Conservation (phyloP, 2,113 vertebrate species). For the Syrmaticus mikado region DNA sequence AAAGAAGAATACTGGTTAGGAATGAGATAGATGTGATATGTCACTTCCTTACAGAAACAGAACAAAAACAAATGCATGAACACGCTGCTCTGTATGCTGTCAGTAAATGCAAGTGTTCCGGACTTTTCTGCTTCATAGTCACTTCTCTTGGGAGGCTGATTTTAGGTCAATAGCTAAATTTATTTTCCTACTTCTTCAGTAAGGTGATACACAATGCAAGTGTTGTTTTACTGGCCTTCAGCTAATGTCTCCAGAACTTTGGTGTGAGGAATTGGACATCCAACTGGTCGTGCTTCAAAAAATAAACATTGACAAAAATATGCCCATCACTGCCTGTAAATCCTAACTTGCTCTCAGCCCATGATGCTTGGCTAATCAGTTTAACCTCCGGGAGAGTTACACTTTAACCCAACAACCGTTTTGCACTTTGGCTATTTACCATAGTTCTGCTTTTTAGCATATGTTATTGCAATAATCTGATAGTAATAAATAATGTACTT, state of each 20-base stretch:
- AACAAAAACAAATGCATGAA: neutral
- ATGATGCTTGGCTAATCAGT: slow-evolving; percentile 38
- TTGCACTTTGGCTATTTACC: slow-evolving; percentile 19
- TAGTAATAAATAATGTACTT: neutral
- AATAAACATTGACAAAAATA: slow-evolving; percentile 13
- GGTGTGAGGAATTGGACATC: slow-evolving; percentile 54
- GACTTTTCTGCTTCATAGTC: slow-evolving; percentile 5
- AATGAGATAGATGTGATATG: neutral
- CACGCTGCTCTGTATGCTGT: neutral
- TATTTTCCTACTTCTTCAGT: slow-evolving; percentile 63
- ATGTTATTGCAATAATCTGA: neutral
- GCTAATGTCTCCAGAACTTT: slow-evolving; percentile 66
- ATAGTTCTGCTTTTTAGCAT: slow-evolving; percentile 21
- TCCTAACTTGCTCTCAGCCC: slow-evolving; percentile 34
- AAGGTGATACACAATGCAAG: slow-evolving; percentile 59
- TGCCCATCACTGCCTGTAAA: neutral
- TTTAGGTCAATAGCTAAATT: slow-evolving; percentile 37
- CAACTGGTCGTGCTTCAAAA: slow-evolving; percentile 43
- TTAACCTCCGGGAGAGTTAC: slow-evolving; percentile 27
- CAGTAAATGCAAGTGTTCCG: neutral
- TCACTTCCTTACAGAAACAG: no score
- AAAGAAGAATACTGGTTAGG: neutral
- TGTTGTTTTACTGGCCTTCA: slow-evolving; percentile 64
- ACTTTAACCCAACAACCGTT: slow-evolving; percentile 12
- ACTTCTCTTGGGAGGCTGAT: neutral